phyloP scores from a whole-genome alignment of 64 coral and sea anemone genomes.

The Montipora sp. region DNA sequence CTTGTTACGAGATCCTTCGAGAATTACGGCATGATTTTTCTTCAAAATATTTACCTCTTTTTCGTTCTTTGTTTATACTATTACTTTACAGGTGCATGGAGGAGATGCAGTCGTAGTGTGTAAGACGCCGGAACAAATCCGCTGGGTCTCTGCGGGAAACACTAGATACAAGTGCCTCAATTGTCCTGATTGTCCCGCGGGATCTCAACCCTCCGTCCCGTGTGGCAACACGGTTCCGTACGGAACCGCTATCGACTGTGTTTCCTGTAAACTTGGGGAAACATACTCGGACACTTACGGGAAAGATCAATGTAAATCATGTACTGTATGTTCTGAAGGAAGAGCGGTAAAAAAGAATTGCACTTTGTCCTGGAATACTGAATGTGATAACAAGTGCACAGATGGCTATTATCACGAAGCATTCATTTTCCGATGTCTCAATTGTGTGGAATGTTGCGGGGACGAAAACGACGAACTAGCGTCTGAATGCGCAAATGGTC shows the following conservation, averaged over 20 bases:
- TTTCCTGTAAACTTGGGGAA: conserved; percentile 1
- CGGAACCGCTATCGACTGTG: not conserved
- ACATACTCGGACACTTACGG: conserved; percentile 26
- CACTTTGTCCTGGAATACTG: conserved; percentile 11
- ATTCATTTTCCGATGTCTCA: conserved; percentile 16
- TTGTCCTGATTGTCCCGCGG: conserved; percentile 33
- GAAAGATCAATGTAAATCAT: conserved; percentile 31
- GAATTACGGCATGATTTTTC: no score
- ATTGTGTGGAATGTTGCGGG: conserved; percentile 43
- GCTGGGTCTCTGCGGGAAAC: not conserved
- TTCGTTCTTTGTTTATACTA: not conserved
- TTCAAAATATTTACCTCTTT: no score
- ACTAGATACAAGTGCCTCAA: conserved; percentile 22
- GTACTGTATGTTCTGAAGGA: conserved; percentile 38
- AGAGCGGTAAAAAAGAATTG: conserved; percentile 39
- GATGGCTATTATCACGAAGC: conserved; percentile 27
- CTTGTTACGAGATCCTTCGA: no score
- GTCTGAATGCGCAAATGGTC: conserved; percentile 12
- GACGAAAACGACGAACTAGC: not conserved
- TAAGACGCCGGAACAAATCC: not conserved
- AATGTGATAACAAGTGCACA: conserved; percentile 2
- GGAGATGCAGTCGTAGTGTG: not conserved
- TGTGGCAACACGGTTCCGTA: conserved; percentile 44
- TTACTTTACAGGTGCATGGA: not conserved
- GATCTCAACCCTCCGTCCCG: conserved; percentile 2